These are phyloP conservation scores for Merops nubicus DNA, from an alignment of 2,113 vertebrate species.

Conservation along the genomic window DNA sequence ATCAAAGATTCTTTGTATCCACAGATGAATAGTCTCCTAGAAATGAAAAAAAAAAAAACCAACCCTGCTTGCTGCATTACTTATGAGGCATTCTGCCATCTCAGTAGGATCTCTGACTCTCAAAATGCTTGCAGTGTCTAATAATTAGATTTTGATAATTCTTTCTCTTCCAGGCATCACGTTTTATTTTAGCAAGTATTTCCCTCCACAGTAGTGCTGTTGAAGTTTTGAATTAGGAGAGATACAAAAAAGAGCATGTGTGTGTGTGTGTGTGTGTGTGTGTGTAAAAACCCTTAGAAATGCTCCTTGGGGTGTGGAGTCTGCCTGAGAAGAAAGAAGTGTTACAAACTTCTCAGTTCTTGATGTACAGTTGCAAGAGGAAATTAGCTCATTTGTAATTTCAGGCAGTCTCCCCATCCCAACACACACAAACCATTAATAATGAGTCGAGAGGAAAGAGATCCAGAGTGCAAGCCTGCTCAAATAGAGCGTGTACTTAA, in stretches of 20 bases:
- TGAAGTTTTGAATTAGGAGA: slow-evolving; percentile 12
- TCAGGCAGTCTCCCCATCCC: slow-evolving; percentile 35
- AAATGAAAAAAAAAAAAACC: slow-evolving; percentile 51
- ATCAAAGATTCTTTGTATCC: slow-evolving; percentile 49
- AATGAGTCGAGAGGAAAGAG: slow-evolving; percentile 64
- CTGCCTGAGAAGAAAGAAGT: slow-evolving; percentile 21
- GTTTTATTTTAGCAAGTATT: slow-evolving; percentile 26
- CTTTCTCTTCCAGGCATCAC: slow-evolving; percentile 45
- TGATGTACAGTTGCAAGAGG: slow-evolving; percentile 1
- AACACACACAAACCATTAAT: slow-evolving; percentile 27
- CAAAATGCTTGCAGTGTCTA: slow-evolving; percentile 49
- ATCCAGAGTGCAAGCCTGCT: background rate
- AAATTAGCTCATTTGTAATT: slow-evolving; percentile 60
- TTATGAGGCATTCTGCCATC: slow-evolving; percentile 27
- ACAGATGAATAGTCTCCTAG: slow-evolving; percentile 3
- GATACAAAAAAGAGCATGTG: background rate
- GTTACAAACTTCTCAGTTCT: background rate
- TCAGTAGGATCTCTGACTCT: slow-evolving; percentile 47
- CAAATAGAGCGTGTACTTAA: slow-evolving; percentile 45
- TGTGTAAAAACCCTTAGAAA: background rate
- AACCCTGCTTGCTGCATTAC: slow-evolving; percentile 32
- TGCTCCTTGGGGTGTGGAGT: background rate
- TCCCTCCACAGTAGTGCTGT: background rate
- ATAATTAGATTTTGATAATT: slow-evolving; percentile 57
- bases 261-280: background rate